These are phyloP conservation scores for Philypnodon macrostomus DNA, from an alignment of 2,797 vertebrate genomes.

Conservation along the genomic window DNA sequence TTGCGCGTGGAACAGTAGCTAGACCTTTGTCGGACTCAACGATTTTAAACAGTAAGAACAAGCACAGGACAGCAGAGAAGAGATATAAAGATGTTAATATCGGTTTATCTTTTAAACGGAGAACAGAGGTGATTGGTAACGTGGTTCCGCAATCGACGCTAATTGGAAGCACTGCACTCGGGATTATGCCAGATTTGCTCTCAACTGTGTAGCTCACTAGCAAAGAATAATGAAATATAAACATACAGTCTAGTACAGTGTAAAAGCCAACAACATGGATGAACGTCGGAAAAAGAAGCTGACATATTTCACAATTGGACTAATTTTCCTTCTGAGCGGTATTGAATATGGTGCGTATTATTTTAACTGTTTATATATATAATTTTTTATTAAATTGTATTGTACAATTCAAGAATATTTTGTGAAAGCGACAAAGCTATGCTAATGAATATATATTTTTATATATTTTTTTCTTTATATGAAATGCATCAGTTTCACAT, in stretches of 20 bases:
- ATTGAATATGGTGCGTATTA: conserved; percentile 79
- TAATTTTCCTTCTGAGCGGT: conserved; percentile 82
- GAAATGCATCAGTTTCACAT: no score
- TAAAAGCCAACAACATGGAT: conserved; percentile 62
- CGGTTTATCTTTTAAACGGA: not conserved
- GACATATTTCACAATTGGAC: conserved; percentile 78
- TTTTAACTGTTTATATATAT: not conserved
- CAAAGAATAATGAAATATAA: not conserved
- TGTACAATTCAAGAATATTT: no score
- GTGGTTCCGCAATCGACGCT: conserved; percentile 11
- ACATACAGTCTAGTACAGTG: not conserved
- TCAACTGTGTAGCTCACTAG: not conserved
- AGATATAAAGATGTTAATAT: rapidly evolving
- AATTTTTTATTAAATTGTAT: no score
- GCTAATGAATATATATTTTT: no score
- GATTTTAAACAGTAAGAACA: no score
- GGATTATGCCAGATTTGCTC: conserved; percentile 28
- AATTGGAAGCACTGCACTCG: conserved; percentile 43
- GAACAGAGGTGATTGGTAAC: not conserved
- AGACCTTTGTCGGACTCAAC: no score
- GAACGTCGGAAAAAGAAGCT: conserved; percentile 67
- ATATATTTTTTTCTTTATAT: no score
- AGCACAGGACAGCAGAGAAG: no score
- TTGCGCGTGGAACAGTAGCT: not conserved
- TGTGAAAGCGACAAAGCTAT: no score